These are phyloP conservation scores for Mimumesa dahlbomi DNA, from an alignment of 2,888 invertebrate species.

Conservation along the genomic window DNA sequence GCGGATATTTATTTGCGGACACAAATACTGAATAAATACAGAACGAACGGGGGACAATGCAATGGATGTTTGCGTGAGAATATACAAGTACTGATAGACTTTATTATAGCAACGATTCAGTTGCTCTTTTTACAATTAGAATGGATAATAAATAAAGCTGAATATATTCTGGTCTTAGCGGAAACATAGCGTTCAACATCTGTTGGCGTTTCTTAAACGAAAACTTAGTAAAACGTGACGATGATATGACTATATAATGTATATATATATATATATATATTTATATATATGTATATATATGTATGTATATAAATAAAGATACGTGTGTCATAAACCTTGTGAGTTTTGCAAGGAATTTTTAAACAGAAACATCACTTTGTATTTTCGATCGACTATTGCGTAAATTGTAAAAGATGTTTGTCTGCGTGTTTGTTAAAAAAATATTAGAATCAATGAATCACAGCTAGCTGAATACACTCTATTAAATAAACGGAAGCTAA, in stretches of 20 bases:
- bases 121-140: slow-evolving; percentile 24
- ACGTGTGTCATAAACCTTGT: slow-evolving; percentile 35
- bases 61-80: not conserved
- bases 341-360: slow-evolving; percentile 15
- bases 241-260: slow-evolving; percentile 14
- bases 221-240: slow-evolving; percentile 4
- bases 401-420: slow-evolving; percentile 26
- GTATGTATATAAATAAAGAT: slow-evolving; percentile 36
- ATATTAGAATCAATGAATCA: slow-evolving; percentile 42
- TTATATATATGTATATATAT: no score
- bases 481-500: slow-evolving; percentile 43
- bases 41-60: not conserved
- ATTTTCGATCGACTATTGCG: slow-evolving; percentile 18
- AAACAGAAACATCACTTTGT: not conserved
- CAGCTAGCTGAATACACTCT: slow-evolving; percentile 33
- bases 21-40: slow-evolving; percentile 12
- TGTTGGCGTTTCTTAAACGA: slow-evolving; percentile 16
- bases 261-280: no score
- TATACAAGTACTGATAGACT: slow-evolving; percentile 17
- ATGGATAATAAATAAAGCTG: slow-evolving; percentile 38
- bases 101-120: slow-evolving; percentile 27
- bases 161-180: slow-evolving; percentile 16
- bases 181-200: slow-evolving; percentile 15
- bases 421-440: slow-evolving; percentile 17
- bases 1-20: slow-evolving; percentile 10